Evolutionary conservation across 2,113 vertebrate genomes (phyloP).

Genomic region (Choloepus hoffmanni): DNA sequence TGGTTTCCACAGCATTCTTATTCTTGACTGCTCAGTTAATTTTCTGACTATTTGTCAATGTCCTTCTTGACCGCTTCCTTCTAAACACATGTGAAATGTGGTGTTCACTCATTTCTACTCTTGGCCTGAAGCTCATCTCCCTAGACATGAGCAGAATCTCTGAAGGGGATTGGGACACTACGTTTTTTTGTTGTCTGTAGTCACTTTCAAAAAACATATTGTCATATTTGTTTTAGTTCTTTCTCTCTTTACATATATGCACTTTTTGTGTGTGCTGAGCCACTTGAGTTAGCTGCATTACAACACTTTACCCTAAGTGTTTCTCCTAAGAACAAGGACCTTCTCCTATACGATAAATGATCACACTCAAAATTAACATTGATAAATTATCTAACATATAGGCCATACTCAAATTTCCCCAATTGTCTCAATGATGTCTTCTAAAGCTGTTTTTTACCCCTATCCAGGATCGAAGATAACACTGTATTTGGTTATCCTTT

Average conservation of each 20-base stretch:
- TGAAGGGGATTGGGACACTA: neutral
- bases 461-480: neutral
- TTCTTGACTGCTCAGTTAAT: neutral
- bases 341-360: neutral
- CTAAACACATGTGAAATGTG: no score
- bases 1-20: neutral
- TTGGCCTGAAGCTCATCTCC: no score
- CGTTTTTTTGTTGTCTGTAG: neutral
- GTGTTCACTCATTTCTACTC: no score
- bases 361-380: constrained; percentile 35
- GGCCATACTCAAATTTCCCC: neutral
- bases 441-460: neutral
- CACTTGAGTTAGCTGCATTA: neutral
- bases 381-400: constrained; percentile 38
- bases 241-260: neutral
- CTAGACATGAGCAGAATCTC: neutral
- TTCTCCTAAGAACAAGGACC: constrained; percentile 1
- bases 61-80: neutral
- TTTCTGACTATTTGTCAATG: neutral
- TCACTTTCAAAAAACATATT: neutral
- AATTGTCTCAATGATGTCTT: constrained; percentile 9
- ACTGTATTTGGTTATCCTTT: neutral
- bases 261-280: neutral
- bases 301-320: neutral
- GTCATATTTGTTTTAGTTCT: constrained; percentile 3